Evolutionary conservation across 1,140 invertebrate genomes (phyloP).

Genomic region (Gerris buenoi): DNA sequence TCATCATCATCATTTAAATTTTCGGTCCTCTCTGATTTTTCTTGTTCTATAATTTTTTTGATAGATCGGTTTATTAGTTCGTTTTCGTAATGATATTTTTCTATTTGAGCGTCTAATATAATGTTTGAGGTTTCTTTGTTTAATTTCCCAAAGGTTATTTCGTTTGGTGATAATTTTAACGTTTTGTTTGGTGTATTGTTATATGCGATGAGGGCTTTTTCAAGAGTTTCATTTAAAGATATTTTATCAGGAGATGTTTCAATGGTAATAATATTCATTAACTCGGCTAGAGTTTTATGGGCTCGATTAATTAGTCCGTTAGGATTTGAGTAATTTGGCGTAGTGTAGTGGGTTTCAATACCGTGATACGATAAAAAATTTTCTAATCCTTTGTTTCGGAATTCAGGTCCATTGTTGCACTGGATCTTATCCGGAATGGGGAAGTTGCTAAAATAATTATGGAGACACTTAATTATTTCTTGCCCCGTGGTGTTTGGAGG

Average conservation of each 20-base stretch:
- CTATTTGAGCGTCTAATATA: not conserved
- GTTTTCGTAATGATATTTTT: slow-evolving; percentile 3
- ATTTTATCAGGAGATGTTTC: slow-evolving; percentile 2
- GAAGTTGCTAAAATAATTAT: not conserved
- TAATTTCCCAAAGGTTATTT: slow-evolving; percentile 5
- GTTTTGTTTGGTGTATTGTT: slow-evolving; percentile 2
- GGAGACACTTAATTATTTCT: not conserved
- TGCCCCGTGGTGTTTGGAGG: not conserved
- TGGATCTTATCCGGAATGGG: not conserved
- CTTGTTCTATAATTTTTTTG: not conserved
- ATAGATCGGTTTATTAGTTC: slow-evolving; percentile 2
- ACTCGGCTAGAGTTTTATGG: not conserved
- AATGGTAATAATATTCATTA: slow-evolving; percentile 2
- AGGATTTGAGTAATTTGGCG: slow-evolving; percentile 1
- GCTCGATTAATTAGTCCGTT: slow-evolving; percentile 5
- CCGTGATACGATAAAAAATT: slow-evolving; percentile 1
- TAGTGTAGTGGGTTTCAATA: not conserved
- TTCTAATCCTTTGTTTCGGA: slow-evolving; percentile 7
- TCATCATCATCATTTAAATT: too few relatives aligned
- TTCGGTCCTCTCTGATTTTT: slow-evolving; percentile 5
- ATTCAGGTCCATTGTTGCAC: not conserved
- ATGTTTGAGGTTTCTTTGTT: not conserved
- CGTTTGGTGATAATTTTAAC: slow-evolving; percentile 7
- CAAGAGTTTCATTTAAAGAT: not conserved
- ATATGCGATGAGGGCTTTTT: slow-evolving; percentile 2